These are phyloP conservation scores for Campylorhamphus procurvoides DNA, from an alignment of 2,113 vertebrate genomes.

Conservation along the genomic window DNA sequence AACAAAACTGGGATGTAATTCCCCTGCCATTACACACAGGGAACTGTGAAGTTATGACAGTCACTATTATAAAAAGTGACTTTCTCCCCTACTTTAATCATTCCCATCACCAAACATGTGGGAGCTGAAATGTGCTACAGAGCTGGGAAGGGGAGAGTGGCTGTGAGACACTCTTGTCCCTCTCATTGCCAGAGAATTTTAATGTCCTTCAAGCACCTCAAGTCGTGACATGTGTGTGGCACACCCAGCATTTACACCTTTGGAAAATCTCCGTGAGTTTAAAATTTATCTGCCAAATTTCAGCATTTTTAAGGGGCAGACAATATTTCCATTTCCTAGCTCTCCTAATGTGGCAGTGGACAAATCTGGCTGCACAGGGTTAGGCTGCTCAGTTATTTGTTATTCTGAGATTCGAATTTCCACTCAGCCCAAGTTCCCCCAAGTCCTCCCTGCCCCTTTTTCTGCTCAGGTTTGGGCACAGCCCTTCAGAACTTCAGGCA, in stretches of 20 bases:
- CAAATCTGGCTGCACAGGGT: neutral
- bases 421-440: neutral
- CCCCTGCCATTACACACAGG: neutral
- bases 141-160: neutral
- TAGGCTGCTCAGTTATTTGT: neutral
- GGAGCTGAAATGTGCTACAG: neutral
- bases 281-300: neutral
- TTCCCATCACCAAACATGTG: neutral
- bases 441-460: no score
- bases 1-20: conserved; percentile 29
- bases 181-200: neutral
- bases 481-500: neutral
- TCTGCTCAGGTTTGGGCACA: neutral
- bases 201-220: neutral
- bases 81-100: neutral
- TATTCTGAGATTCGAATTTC: neutral
- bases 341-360: neutral
- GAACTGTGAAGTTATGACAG: neutral
- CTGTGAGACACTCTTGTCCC: rapidly evolving
- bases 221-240: rapidly evolving
- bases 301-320: neutral
- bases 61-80: neutral
- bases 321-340: neutral
- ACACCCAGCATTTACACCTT: neutral
- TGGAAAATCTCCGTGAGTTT: rapidly evolving